Base-by-base conservation (phyloP, 2,888 invertebrate genomes). In the Ernsta delagoae region DNA sequence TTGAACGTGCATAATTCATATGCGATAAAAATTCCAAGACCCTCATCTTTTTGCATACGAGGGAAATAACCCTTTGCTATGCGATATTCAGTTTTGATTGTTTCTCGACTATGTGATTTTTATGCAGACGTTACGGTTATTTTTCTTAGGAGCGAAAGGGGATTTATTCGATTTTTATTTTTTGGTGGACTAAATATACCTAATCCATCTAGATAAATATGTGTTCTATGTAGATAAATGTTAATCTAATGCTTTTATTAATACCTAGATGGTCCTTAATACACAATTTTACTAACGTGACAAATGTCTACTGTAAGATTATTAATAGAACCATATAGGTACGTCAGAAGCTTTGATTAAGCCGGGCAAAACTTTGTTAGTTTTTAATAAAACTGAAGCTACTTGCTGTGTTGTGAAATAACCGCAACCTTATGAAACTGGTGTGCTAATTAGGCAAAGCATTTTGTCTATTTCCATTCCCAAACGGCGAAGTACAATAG, bases 1-100 rank as follows among this genome's bases (percentile, higher is more conserved):
- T 83, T 79, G 81, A 83, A 83, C 84, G 87, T 87, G 89, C 87
- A 90, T 90, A 89, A 89, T 89, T 88, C 85, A 75, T 78, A 74
- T 81, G 77, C 83, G 84, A 85, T 90, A 90, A 90, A 90, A 87
- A 87, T 80, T 83, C 83, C 76, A 77, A 87, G 85, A 85, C 85
- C 78, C 81, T 79, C 78, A 85, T 86, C 84, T 85, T 85, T 85
- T 82, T 77, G 82, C 82, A 80, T 78, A 83, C 77, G 82, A 82
- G 70, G 65, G 43, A 39, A 36, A 41, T 50, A 34, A 39, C 36
- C 61, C 45, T 48, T 41, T 57, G 63, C 12, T 62, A 12, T 56
- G 62, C 48, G 50, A 43, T 45, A 54, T 62, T 63, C 50, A 9
- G 59, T 65, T 65, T 59, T 65, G 65, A 65, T 65, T 65, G 59